phyloP scores from a whole-genome alignment of 2,113 vertebrate genomes.

The Pterocles orientalis region DNA sequence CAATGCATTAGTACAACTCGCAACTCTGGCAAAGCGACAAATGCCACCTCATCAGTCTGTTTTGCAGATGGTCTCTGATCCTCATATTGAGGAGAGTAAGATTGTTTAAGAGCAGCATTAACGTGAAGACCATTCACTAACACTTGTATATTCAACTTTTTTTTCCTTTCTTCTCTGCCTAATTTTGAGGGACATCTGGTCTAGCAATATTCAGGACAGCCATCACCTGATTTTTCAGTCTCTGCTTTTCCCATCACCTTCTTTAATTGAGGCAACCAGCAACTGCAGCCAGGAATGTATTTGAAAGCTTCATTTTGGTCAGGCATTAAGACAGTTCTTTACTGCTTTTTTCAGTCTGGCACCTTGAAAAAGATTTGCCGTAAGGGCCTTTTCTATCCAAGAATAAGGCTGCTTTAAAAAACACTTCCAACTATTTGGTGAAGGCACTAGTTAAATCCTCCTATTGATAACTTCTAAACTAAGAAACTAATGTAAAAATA shows the following conservation, averaged over 20 bases:
- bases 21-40: neutral
- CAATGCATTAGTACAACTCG: neutral
- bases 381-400: neutral
- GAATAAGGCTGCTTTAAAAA: neutral
- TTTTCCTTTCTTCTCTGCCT: neutral
- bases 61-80: neutral
- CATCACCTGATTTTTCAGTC: neutral
- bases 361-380: neutral
- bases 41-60: rapidly evolving
- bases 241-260: neutral
- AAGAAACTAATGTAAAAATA: neutral
- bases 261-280: neutral
- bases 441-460: neutral
- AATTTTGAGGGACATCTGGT: neutral
- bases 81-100: neutral
- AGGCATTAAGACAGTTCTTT: neutral
- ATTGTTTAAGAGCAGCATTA: neutral
- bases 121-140: neutral
- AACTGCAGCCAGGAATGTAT: neutral
- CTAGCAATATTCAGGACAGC: neutral
- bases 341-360: neutral
- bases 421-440: neutral
- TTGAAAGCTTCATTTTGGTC: neutral
- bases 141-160: neutral
- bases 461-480: neutral